Conservation (phyloP, 2,888 invertebrate species). For the Diarsia rubi region DNA sequence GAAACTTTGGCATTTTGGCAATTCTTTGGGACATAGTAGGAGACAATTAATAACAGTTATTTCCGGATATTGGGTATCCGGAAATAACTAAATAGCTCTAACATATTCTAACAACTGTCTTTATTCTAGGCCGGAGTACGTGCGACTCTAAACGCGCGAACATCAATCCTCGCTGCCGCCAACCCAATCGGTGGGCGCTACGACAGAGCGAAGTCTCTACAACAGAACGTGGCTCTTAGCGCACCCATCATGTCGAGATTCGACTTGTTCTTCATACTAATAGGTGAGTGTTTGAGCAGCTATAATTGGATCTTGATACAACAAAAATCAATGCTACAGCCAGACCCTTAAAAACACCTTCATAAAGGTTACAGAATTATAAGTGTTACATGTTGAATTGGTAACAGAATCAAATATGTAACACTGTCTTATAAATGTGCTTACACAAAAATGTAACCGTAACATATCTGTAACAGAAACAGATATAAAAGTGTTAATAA, state of each 20-base stretch:
- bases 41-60: not conserved
- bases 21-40: not conserved
- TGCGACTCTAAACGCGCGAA: slow-evolving; percentile 99
- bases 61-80: too few relatives aligned
- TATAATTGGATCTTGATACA: not conserved
- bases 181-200: slow-evolving; percentile 99
- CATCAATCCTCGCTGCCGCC: slow-evolving; percentile 99
- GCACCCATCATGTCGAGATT: slow-evolving; percentile 99
- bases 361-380: too few relatives aligned
- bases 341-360: too few relatives aligned
- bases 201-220: slow-evolving; percentile 97
- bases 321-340: not conserved
- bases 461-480: too few relatives aligned
- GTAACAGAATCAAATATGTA: too few relatives aligned
- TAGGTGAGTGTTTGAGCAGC: slow-evolving; percentile 75
- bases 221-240: slow-evolving; percentile 97
- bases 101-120: not conserved
- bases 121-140: slow-evolving; percentile 96
- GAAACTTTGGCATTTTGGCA: too few relatives aligned
- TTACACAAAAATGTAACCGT: too few relatives aligned
- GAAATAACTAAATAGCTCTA: too few relatives aligned
- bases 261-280: slow-evolving; percentile 99
- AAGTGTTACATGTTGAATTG: too few relatives aligned
- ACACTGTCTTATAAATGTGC: too few relatives aligned
- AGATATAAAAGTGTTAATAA: too few relatives aligned